Conservation (phyloP, 2,797 vertebrate genomes). For the Nyctalus aviator region DNA sequence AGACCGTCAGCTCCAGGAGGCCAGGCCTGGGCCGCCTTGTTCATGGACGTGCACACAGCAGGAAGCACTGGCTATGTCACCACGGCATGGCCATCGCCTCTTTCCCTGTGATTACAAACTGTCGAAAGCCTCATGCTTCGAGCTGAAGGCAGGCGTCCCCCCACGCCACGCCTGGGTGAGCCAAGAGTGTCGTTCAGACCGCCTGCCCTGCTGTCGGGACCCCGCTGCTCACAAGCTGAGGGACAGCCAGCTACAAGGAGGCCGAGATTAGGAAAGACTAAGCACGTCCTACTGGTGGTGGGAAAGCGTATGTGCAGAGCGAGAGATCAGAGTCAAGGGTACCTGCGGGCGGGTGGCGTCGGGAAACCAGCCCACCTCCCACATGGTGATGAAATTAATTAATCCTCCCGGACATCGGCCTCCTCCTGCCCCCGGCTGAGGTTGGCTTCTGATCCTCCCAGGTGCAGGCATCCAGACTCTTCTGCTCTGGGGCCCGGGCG, state of each 20-base stretch:
- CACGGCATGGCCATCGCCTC: not conserved
- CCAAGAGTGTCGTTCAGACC: accelerated
- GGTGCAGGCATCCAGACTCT: not conserved
- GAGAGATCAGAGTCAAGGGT: slow-evolving; percentile 19
- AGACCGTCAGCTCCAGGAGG: not conserved
- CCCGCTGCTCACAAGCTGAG: accelerated
- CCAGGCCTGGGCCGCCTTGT: not conserved
- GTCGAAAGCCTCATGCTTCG: not conserved
- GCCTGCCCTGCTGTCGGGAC: not conserved
- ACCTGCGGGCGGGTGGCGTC: not conserved
- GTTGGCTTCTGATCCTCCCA: not conserved
- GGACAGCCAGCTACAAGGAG: not conserved
- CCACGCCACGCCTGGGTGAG: not conserved
- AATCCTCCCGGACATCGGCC: not conserved
- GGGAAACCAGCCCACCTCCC: slow-evolving; percentile 12
- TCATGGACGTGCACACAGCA: accelerated
- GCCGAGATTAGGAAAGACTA: not conserved
- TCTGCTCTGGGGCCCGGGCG: accelerated
- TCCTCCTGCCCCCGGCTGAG: not conserved
- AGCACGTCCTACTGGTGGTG: not conserved
- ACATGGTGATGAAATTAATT: not conserved
- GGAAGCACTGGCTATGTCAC: not conserved
- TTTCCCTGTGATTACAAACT: not conserved
- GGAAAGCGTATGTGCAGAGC: not conserved
- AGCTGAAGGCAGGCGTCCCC: not conserved